Base-by-base conservation (phyloP, 2,113 vertebrate species). In the Chionodraco myersi region DNA sequence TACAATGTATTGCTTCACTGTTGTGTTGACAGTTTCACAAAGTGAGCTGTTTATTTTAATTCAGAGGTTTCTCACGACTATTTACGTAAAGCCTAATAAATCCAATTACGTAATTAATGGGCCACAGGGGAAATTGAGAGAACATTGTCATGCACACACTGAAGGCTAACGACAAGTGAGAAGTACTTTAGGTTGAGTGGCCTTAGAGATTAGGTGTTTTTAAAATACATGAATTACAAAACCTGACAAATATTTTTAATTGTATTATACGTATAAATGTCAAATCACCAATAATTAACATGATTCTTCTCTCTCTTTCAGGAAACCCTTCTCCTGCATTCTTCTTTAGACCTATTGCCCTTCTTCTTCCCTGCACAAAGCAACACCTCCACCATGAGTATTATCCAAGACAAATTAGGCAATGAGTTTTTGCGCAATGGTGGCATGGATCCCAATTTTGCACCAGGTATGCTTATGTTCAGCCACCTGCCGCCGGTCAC, bases 401-500 rank as follows among this genome's bases (percentile, higher is more conserved):
- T 96, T 90, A 95, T 96, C 82, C 95, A 96, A 86, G 95, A 97
- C 96, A 97, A 98, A 95, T 91, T 98, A 91, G 96, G 96, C 92
- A 94, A 97, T 93, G 96, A 97, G 90, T 97, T 97, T 96, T 91
- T 96, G 92, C 96, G 96, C 83, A 95, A 95, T 84, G 94, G 96
- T 89, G 92, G 95, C 88, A 99, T 99, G 98, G 98, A 99, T 93
- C 96, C 97, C 88, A 94, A 95, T 84, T 98, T 97, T 65, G 93
- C 97, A 81, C 96, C 95, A 83, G 92, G 97, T 90, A 97, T 97
- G 97, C 96, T 97, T 79, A 97, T 99, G 97, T 98, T 99, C 94
- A 98, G 97, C 93, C 97, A 98, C 94, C 96, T 99, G 80, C 97
- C 97, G 54, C 97, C 97, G 30, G 97, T 99, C 93, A 96, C 97